Conservation (phyloP, 2,888 invertebrate species). For the Alloplasta piceator region DNA sequence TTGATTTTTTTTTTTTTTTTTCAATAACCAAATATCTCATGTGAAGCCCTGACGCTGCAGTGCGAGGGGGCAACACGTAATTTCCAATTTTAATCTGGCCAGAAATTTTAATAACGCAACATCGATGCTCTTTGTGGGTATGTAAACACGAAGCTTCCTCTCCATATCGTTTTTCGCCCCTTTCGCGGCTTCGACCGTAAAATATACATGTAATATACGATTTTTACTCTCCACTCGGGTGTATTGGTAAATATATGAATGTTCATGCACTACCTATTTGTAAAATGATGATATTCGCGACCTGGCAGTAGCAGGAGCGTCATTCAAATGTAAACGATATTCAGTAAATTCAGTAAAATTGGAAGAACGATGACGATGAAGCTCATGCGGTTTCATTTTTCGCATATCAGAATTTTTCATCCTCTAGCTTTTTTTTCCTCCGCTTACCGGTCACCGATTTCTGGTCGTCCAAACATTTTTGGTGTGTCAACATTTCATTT, state of each 20-base stretch:
- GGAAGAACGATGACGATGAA: slow-evolving; percentile 72
- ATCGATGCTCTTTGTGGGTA: slow-evolving; percentile 71
- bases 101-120: slow-evolving; percentile 74
- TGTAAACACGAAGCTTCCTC: slow-evolving; percentile 70
- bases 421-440: not conserved
- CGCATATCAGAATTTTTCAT: slow-evolving; percentile 37
- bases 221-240: not conserved
- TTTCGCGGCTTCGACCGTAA: slow-evolving; percentile 43
- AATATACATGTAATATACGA: slow-evolving; percentile 52
- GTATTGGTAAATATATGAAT: not conserved
- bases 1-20: slow-evolving; percentile 59
- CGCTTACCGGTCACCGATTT: slow-evolving; percentile 3
- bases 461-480: slow-evolving; percentile 27
- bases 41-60: no score
- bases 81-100: slow-evolving; percentile 70
- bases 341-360: slow-evolving; percentile 77
- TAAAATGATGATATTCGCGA: slow-evolving; percentile 34
- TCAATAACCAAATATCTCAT: not conserved
- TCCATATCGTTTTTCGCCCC: not conserved
- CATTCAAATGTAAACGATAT: slow-evolving; percentile 75
- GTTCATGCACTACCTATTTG: not conserved
- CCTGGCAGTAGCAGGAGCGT: slow-evolving; percentile 49
- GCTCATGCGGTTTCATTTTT: slow-evolving; percentile 1
- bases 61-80: slow-evolving; percentile 37
- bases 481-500: slow-evolving; percentile 50